Evolutionary conservation across 2,113 vertebrate genomes (phyloP), one percentile per base, ranked within the genome.

Genomic region (Aplodontia rufa): DNA sequence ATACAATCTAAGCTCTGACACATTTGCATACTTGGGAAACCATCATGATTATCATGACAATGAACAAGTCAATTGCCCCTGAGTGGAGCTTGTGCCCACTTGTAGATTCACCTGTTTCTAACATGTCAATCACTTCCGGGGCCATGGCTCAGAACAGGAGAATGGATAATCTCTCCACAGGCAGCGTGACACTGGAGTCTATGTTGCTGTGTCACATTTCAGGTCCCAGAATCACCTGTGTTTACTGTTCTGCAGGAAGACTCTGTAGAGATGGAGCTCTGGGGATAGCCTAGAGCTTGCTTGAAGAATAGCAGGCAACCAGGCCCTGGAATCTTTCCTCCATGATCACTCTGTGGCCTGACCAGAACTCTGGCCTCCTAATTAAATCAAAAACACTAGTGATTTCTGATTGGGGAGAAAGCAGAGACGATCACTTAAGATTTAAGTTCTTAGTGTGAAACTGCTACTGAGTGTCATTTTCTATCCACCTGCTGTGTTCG

Each of bases 101-200:
- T 58, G 22, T 24, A 30, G 0, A n/a, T 2, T n/a, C 14, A 17
- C 5, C 8, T 22, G n/a, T 60, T 69, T 81, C 45, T 62, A 64
- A n/a, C 2, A n/a, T 5, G 8, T 53, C 19, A 76, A 53, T 0
- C 17, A 62, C 2, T 7, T 30, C 24, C 5, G 6, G 30, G 45
- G n/a, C 45, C 5, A 1, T 8, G 22, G 8, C 3, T n/a, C 28
- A 75, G 24, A 82, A 35, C 37, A 55, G 30, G 8, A 72, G 22
- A 49, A 24, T 22, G 28, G 11, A 12, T 8, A 32, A 2, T n/a
- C 10, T 10, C 0, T 7, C 45, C 16, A 14, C 3, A n/a, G 30
- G 35, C 32, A 17, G 35, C n/a, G 3, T 30, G 22, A 8, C 35
- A 26, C 12, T 8, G 30, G 28, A 17, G 13, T n/a, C 22, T 30